Evolutionary conservation across 1,140 invertebrate genomes (phyloP).

Genomic region (Panulirus ornatus): DNA sequence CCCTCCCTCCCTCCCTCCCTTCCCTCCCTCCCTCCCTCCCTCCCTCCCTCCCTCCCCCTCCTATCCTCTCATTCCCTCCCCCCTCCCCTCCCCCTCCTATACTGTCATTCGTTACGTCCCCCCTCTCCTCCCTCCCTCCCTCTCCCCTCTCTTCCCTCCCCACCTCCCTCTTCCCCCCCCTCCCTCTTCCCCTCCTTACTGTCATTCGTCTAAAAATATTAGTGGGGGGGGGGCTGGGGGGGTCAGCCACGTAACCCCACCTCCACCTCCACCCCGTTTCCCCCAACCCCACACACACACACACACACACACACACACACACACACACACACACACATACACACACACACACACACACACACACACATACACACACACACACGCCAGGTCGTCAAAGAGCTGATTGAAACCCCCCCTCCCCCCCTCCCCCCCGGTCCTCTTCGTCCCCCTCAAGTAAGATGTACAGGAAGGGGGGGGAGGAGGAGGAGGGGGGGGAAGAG

Average conservation of each 20-base stretch:
- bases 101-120: not conserved
- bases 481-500: too few species aligned
- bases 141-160: not conserved
- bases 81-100: not conserved
- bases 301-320: not conserved
- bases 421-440: not conserved
- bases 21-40: not conserved
- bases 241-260: too few species aligned
- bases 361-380: not conserved
- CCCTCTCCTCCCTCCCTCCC: not conserved
- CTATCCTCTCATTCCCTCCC: not conserved
- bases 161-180: not conserved
- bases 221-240: too few species aligned
- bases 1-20: not conserved
- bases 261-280: too few species aligned
- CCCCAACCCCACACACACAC: not conserved
- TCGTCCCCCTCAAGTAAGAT: too few species aligned
- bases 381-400: too few species aligned
- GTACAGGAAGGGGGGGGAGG: too few species aligned
- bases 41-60: not conserved
- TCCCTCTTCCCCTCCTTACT: not conserved
- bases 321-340: slow-evolving; percentile 45
- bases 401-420: not conserved
- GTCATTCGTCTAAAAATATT: not conserved
- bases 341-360: slow-evolving; percentile 25